Conservation (phyloP, 2,113 vertebrate genomes). For the Puntigrus tetrazona region DNA sequence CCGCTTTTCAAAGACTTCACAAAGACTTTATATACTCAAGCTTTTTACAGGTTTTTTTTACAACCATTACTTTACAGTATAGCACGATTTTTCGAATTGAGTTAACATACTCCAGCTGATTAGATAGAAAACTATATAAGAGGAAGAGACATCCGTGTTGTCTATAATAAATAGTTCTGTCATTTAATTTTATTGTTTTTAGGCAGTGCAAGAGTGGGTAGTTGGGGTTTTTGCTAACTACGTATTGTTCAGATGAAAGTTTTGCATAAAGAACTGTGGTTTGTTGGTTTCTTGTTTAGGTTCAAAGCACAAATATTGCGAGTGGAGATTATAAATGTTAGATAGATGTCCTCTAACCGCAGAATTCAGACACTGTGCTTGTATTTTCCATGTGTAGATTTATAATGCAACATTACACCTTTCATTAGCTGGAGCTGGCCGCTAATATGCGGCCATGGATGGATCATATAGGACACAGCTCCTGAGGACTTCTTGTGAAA, state of each 20-base stretch:
- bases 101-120: background rate
- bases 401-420: constrained; percentile 50
- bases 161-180: background rate
- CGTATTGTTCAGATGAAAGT: background rate
- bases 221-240: background rate
- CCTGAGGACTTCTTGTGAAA: constrained; percentile 51
- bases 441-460: constrained; percentile 37
- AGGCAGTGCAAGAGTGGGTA: background rate
- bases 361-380: constrained; percentile 9
- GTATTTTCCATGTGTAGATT: constrained; percentile 26
- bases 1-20: constrained; percentile 56
- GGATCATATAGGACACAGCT: constrained; percentile 6
- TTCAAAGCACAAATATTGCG: background rate
- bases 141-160: background rate
- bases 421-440: constrained; percentile 42
- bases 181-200: background rate
- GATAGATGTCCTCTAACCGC: background rate
- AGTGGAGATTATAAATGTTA: background rate
- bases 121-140: background rate
- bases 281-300: background rate
- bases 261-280: background rate
- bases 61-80: background rate
- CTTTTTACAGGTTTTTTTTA: no score
- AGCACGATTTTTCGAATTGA: background rate
- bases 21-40: constrained; percentile 45